A percentile compares a stretch with the other conserved stretches of the same genome.
These are phyloP conservation scores for Oncorhynchus clarkii DNA, from an alignment of 2,113 vertebrate genomes.

Conservation along the genomic window DNA sequence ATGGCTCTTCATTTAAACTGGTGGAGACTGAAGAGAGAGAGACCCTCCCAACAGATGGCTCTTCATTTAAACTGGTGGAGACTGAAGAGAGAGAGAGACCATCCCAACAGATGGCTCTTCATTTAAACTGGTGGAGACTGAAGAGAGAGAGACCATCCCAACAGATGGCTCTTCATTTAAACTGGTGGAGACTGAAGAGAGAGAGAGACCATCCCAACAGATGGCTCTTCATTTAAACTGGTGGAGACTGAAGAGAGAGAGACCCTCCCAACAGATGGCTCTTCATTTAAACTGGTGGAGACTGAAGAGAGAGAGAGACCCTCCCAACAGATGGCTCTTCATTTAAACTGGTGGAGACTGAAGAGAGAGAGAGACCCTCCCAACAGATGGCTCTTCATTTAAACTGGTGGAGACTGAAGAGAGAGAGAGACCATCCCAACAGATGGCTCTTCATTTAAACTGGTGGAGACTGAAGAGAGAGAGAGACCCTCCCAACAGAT, in stretches of 20 bases:
- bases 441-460: conserved; percentile 35
- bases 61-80: conserved; percentile 35
- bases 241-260: conserved; percentile 18
- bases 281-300: conserved; percentile 37
- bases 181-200: conserved; percentile 23
- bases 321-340: conserved; percentile 26
- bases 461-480: conserved; percentile 24
- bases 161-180: conserved; percentile 35
- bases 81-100: conserved; percentile 13
- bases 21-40: conserved; percentile 20
- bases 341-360: conserved; percentile 35
- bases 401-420: conserved; percentile 25
- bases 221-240: conserved; percentile 34
- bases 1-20: conserved; percentile 35
- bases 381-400: conserved; percentile 34
- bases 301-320: conserved; percentile 16
- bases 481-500: conserved; percentile 16
- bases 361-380: conserved; percentile 16
- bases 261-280: conserved; percentile 17
- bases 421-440: conserved; percentile 14
- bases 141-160: conserved; percentile 16
- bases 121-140: conserved; percentile 35
- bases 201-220: conserved; percentile 17
- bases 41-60: conserved; percentile 18
- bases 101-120: conserved; percentile 27